Conservation (phyloP, 2,888 invertebrate species). For the Rosalia funebris region DNA sequence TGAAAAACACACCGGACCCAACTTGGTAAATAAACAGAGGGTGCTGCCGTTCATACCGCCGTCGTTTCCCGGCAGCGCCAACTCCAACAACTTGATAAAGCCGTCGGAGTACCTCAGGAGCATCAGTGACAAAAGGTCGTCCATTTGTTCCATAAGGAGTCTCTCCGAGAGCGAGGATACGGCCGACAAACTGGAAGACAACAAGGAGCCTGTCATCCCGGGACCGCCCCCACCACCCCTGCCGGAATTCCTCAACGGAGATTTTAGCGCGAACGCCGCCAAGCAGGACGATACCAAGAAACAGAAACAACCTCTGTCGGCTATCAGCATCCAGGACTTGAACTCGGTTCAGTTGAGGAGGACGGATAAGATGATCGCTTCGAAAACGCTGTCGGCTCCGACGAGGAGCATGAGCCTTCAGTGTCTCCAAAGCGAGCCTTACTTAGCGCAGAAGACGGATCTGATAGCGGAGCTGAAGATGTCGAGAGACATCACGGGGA, state of each 20-base stretch:
- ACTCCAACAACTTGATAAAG: constrained; percentile 86
- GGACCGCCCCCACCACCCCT: constrained; percentile 68
- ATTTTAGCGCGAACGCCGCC: constrained; percentile 29
- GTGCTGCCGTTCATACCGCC: constrained; percentile 91
- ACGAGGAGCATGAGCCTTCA: constrained; percentile 81
- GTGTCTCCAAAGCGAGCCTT: constrained; percentile 77
- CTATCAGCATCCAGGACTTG: constrained; percentile 88
- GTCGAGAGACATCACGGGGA: constrained; percentile 93
- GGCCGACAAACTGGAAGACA: constrained; percentile 47
- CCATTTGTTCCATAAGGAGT: constrained; percentile 63
- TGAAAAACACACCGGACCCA: constrained; percentile 63
- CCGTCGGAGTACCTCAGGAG: constrained; percentile 92
- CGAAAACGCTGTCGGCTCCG: constrained; percentile 82
- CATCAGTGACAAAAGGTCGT: constrained; percentile 73
- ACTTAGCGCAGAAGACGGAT: constrained; percentile 82
- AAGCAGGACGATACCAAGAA: constrained; percentile 61
- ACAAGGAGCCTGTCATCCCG: constrained; percentile 45
- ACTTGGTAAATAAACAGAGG: constrained; percentile 86
- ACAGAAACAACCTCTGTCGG: constrained; percentile 81
- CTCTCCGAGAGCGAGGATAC: constrained; percentile 59
- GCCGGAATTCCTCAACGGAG: constrained; percentile 51
- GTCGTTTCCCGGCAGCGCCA: constrained; percentile 77
- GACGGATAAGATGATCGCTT: constrained; percentile 77
- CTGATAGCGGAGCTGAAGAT: constrained; percentile 92
- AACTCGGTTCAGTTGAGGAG: constrained; percentile 84